A percentile compares a stretch with the other conserved stretches of the same genome.
Evolutionary conservation across 2,113 vertebrate species (phyloP).

Genomic region (Otocyon megalotis): DNA sequence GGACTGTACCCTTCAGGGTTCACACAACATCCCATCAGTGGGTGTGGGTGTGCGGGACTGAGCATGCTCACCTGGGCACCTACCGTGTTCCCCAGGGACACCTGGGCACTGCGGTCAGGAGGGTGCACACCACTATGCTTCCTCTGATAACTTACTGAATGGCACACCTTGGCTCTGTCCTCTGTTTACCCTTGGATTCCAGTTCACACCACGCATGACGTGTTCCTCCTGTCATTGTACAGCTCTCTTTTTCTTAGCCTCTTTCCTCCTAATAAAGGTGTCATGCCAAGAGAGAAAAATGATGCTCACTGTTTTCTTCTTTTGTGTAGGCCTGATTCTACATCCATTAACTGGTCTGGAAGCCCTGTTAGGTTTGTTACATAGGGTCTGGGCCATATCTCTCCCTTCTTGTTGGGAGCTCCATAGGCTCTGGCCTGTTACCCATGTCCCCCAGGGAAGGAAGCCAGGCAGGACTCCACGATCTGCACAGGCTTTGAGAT

Average conservation of each 20-base stretch:
- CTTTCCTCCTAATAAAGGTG: background rate
- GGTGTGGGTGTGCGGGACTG: background rate
- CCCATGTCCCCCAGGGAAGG: fast-evolving
- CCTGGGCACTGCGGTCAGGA: constrained; percentile 49
- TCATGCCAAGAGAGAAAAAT: background rate
- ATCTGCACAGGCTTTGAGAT: fast-evolving
- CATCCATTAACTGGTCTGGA: background rate
- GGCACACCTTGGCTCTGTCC: constrained; percentile 60
- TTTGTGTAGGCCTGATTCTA: background rate
- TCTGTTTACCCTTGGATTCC: background rate
- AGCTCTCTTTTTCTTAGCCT: background rate
- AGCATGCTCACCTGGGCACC: background rate
- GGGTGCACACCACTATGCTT: fast-evolving
- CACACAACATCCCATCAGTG: fast-evolving
- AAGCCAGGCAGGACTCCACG: fast-evolving
- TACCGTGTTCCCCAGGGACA: background rate
- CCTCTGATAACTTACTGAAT: constrained; percentile 47
- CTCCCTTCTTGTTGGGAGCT: background rate
- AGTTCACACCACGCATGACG: background rate
- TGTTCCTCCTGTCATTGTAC: constrained; percentile 2
- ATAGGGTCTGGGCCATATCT: fast-evolving
- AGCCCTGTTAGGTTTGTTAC: too few species aligned
- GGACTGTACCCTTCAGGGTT: background rate
- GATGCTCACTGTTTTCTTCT: background rate
- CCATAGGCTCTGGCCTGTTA: fast-evolving